These are phyloP conservation scores for Scatophagus argus DNA, from an alignment of 2,113 vertebrate species.

Conservation along the genomic window DNA sequence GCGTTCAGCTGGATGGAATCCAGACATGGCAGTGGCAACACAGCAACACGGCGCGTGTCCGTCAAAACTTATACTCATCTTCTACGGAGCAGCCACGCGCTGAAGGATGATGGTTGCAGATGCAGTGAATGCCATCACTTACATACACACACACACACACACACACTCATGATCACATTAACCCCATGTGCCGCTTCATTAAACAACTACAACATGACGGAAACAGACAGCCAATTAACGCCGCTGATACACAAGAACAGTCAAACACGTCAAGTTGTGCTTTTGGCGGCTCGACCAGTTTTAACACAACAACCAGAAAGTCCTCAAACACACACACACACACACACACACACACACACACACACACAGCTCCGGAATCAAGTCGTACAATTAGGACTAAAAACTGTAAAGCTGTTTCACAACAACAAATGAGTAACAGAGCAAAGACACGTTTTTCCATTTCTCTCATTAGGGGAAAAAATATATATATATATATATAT, in stretches of 20 bases:
- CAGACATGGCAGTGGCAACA: background rate
- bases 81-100: background rate
- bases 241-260: slow-evolving; percentile 1
- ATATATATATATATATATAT: too few species aligned
- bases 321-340: background rate
- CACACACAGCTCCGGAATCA: background rate
- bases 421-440: background rate
- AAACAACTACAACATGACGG: slow-evolving; percentile 39
- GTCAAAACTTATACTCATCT: background rate
- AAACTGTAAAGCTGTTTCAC: background rate
- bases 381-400: background rate
- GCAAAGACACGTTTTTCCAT: background rate
- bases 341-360: background rate
- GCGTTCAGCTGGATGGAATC: background rate
- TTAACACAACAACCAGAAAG: background rate
- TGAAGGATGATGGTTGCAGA: background rate
- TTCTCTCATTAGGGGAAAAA: background rate
- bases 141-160: background rate
- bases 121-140: slow-evolving; percentile 25
- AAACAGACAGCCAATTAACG: slow-evolving; percentile 5
- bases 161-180: slow-evolving; percentile 6
- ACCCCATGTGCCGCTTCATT: slow-evolving; percentile 63
- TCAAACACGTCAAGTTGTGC: background rate
- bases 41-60: slow-evolving; percentile 9
- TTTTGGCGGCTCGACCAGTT: slow-evolving; percentile 16